A percentile compares a stretch with the other conserved stretches of the same genome.
Conservation (phyloP, 2,797 vertebrate genomes). For the Limnodromus scolopaceus region DNA sequence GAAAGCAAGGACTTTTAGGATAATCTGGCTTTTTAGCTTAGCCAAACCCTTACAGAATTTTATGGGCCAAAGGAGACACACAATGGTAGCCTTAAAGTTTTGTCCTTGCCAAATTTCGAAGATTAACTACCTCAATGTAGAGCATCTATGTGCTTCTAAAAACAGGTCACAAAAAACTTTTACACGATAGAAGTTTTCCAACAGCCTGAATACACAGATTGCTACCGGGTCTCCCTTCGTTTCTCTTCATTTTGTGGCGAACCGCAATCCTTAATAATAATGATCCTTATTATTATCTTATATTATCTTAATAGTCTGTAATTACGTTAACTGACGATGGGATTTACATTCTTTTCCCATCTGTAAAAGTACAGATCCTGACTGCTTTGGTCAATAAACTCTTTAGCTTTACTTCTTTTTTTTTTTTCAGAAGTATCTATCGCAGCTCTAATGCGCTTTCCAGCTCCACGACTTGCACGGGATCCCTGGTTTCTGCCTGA, state of each 20-base stretch:
- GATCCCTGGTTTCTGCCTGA: not conserved
- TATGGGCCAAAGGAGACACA: not conserved
- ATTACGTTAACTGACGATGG: not conserved
- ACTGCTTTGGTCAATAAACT: not conserved
- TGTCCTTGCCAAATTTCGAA: not conserved
- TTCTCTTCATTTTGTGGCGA: not conserved
- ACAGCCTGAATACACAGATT: not conserved
- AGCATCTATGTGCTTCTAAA: not conserved
- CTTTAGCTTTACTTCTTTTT: not conserved
- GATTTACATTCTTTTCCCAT: not conserved
- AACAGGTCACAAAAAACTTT: not conserved
- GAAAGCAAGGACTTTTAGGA: not conserved
- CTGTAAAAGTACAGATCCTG: not conserved
- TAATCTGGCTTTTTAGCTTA: not conserved
- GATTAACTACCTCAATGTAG: not conserved
- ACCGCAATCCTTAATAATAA: not conserved
- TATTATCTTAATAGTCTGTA: not conserved
- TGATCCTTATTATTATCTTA: not conserved
- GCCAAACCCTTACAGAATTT: not conserved
- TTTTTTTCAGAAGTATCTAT: not conserved
- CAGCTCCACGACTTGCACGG: fast-evolving
- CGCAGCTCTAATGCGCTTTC: not conserved
- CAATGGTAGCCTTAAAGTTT: not conserved
- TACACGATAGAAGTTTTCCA: not conserved
- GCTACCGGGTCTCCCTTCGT: not conserved